Percentiles rank a stretch among this genome's conserved stretches.
phyloP scores from a whole-genome alignment of 2,113 vertebrate genomes.

The Tragelaphus scriptus region DNA sequence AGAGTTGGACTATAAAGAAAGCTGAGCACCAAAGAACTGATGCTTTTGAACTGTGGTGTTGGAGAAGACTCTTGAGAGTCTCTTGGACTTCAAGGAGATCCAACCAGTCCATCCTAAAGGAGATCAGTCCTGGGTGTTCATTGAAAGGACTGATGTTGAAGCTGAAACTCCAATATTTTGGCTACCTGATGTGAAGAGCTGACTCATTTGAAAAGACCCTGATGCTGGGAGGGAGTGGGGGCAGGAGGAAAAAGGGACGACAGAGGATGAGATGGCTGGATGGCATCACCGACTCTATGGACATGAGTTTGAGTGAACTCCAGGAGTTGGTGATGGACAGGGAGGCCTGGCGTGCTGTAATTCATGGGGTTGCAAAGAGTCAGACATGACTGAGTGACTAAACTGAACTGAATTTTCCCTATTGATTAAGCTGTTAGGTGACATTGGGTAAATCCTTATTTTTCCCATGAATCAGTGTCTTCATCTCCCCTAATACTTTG shows the following conservation, averaged over 20 bases:
- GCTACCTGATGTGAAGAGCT: not conserved
- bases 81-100: not conserved
- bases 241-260: not conserved
- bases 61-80: not conserved
- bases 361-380: not conserved
- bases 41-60: not conserved
- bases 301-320: not conserved
- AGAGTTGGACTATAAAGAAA: not conserved
- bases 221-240: not conserved
- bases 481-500: not conserved
- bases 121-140: not conserved
- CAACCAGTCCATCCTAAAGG: not conserved
- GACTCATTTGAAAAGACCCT: not conserved
- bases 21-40: not conserved
- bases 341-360: not conserved
- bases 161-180: not conserved
- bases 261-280: not conserved
- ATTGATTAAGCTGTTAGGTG: not conserved
- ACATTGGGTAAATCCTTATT: not conserved
- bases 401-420: not conserved
- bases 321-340: not conserved
- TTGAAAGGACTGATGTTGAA: not conserved
- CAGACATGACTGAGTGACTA: fast-evolving
- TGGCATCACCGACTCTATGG: not conserved
- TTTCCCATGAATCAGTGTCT: not conserved